Base-by-base conservation (phyloP, 2,113 vertebrate species). In the Brachypodius melanocephalos region DNA sequence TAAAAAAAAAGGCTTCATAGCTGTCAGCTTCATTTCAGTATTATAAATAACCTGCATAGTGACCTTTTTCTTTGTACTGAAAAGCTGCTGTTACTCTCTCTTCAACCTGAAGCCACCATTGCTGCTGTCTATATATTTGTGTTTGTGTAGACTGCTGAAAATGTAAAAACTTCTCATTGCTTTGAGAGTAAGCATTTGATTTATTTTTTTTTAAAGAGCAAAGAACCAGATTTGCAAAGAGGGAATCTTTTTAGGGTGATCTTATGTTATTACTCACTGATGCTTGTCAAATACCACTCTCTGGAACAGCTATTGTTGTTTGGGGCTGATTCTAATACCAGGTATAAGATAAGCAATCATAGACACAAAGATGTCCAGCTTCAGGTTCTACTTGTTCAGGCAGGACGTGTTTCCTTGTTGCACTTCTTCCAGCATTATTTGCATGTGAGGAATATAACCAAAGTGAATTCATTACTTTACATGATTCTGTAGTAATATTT, bases 11-110 rank as follows among this genome's bases (percentile, higher is more conserved):
- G 51, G 45, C 79, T 89, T 97, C 80, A 55, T 88, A 90, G 95
- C 46, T 96, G 86, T 79, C 93, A 96, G 25, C 85, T 95, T 93
- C 19, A 71, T 88, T 95, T 97, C 91, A 89, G 67, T 90, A 32
- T 65, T 96, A 54, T 73, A 88, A 96, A 94, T 97, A 95, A 95
- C 88, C 93, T 97, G 78, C 86, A 88, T 66, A 57, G 81, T 94
- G 88, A 97, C 93, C 57, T 95, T 90, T 74, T 61, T 55, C 80
- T 95, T 93, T 82, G 31, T 42, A 18, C 19, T 46, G 66, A 87
- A 89, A 93, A 87, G 51, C 38, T 59, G 8, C 45, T 3, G 3
- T 83, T 80, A 61, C 22, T 51, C 40, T 79, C 29, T 96, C 8
- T 96, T 59, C 80, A 51, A 32, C n/a, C 73, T 51, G 65, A 71